Base-by-base conservation (phyloP, 2,797 vertebrate genomes). In the Microcaecilia unicolor region DNA sequence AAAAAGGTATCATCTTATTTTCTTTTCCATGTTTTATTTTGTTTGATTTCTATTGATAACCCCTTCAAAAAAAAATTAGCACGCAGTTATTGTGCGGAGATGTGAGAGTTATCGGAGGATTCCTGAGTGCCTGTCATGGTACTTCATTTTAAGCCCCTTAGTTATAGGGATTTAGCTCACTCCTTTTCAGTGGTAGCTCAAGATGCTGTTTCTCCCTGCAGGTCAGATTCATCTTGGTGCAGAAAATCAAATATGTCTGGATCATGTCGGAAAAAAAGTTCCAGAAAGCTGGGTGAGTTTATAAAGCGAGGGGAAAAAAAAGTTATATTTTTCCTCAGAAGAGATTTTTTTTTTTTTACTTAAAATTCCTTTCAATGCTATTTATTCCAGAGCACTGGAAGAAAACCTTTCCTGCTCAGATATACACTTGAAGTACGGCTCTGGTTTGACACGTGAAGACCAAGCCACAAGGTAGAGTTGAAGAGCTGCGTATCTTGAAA, bases 201-300 rank as follows among this genome's bases (percentile, higher is more conserved):
- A n/a, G n/a, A n/a, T 14, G 8, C 4, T 50, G 22, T 25, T 48
- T 51, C n/a, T n/a, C 51, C 61, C 53, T 54, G 18, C 50, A 86
- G 84, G 73, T 85, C 20, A 76, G 59, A 34, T 78, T 41, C 23
- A 64, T 86, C 42, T 58, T 73, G 33, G 67, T 83, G 16, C 81
- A 84, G 58, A 85, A 76, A 56, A 72, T 83, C 48, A 61, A 64
- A 16, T 81, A 80, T 32, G 60, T 80, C 39, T 86, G 84, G 84
- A 64, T 84, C 42, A 46, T 56, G 25, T 46, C 30, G 15, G 66
- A 66, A 52, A 65, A 55, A 25, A 37, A 61, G 23, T 86, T 86
- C 43, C 73, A 70, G 52, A 83, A 79, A 57, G 49, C 46, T 29
- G 83, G 80, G 84, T 86, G 59, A 80, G 83, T 78, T n/a, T n/a